A percentile compares a stretch with the other conserved stretches of the same genome.
Evolutionary conservation across 2,113 vertebrate species (phyloP).

Genomic region (Esox niger): DNA sequence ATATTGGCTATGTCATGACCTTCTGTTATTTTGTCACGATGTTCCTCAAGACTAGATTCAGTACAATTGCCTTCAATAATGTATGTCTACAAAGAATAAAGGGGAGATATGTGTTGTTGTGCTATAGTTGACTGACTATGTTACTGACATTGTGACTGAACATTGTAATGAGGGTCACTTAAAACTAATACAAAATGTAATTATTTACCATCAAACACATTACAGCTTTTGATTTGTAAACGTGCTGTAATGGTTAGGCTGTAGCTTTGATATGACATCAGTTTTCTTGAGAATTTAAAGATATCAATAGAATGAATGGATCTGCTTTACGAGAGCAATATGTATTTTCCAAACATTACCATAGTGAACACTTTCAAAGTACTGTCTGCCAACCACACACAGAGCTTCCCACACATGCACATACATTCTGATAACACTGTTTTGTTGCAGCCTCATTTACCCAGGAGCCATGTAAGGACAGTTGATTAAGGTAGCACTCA

Average conservation of each 20-base stretch:
- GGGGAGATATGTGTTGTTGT: no score
- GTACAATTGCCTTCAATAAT: background rate
- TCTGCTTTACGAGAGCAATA: slow-evolving; percentile 29
- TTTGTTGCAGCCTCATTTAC: slow-evolving; percentile 51
- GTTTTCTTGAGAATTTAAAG: slow-evolving; percentile 39
- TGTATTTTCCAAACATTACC: slow-evolving; percentile 54
- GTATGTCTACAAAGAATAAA: no score
- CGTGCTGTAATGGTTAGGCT: slow-evolving; percentile 1
- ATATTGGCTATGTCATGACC: slow-evolving; percentile 31
- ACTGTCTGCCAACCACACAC: slow-evolving; percentile 50
- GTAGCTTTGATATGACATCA: background rate
- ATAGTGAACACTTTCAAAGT: slow-evolving; percentile 49
- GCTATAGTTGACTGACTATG: no score
- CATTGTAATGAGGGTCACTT: background rate
- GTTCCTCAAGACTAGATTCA: slow-evolving; percentile 25
- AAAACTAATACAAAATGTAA: background rate
- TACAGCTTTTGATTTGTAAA: background rate
- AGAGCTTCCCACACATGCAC: no score
- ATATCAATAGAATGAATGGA: slow-evolving; percentile 48
- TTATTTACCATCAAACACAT: background rate
- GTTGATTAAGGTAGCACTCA: slow-evolving; percentile 39
- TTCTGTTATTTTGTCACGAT: slow-evolving; percentile 14
- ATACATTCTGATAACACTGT: slow-evolving; percentile 51
- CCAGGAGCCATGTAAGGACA: slow-evolving; percentile 36
- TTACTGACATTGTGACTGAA: background rate